Evolutionary conservation across 2,888 invertebrate species (phyloP).

Genomic region (Junonia oenone): DNA sequence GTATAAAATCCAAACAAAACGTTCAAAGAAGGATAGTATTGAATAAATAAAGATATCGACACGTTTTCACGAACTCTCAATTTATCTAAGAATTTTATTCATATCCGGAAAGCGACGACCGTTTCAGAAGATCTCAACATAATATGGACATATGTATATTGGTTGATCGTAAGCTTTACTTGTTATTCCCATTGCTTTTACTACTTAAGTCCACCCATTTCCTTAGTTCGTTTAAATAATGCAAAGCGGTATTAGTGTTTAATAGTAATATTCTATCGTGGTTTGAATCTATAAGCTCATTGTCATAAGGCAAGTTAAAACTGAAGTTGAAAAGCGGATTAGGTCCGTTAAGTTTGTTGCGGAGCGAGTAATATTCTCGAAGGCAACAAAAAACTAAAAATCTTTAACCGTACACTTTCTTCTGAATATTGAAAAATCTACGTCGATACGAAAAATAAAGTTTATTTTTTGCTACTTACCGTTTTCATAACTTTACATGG

Average conservation of each 20-base stretch:
- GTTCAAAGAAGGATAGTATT: constrained; percentile 68
- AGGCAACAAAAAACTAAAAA: constrained; percentile 54
- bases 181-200: constrained; percentile 46
- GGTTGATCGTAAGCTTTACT: constrained; percentile 51
- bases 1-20: constrained; percentile 15
- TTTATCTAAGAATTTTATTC: constrained; percentile 73
- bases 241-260: background rate
- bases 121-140: constrained; percentile 58
- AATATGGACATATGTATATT: constrained; percentile 62
- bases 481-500: background rate
- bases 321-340: constrained; percentile 71
- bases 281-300: constrained; percentile 59
- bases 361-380: constrained; percentile 66
- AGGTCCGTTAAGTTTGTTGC: constrained; percentile 70
- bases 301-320: constrained; percentile 72
- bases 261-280: constrained; percentile 36
- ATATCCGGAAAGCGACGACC: constrained; percentile 61
- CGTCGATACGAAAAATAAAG: background rate
- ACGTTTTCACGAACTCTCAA: constrained; percentile 72
- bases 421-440: constrained; percentile 50
- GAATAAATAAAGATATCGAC: constrained; percentile 76
- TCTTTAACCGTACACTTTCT: constrained; percentile 46
- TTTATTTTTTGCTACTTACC: background rate
- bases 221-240: constrained; percentile 42
- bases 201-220: constrained; percentile 1